Evolutionary conservation across 30 jellyfish, hydroid and myxozoan species (phyloP), one percentile per base, ranked within the genome.

Genomic region (Pseudorhiza aurosa): DNA sequence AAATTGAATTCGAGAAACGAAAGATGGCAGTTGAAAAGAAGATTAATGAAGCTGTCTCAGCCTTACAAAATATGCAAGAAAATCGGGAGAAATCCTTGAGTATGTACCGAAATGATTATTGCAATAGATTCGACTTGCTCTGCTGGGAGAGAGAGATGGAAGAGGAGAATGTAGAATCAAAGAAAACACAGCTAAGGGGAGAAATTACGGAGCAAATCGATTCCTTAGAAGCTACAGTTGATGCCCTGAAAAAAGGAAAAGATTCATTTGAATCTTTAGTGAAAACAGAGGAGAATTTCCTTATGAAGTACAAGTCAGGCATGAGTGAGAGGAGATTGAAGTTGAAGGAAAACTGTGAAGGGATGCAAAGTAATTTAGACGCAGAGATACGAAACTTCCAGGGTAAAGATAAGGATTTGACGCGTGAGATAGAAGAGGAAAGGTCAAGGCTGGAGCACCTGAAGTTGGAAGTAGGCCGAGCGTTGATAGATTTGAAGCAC

Each of bases 81-180:
- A 31, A 46, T 0, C 82, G 91, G 77, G 97, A 91, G 29, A 64
- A 65, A 33, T 89, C 83, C 3, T 65, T 93, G 64, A 65, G 90
- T 71, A 67, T 65, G 46, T 83, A 75, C 47, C 79, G 71, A 62
- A 81, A 76, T 14, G 95, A 86, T 55, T 81, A 60, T 71, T 47
- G 76, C 30, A 86, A 72, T 46, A 36, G 97, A 21, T 93, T 88
- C 64, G 95, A 82, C 29, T 87, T 93, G 82, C 56, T 93, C 17
- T 43, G 90, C 26, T 87, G 96, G 96, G 99, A 93, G 72, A 71
- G 95, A 37, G 94, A 82, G 21, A 58, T 44, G 43, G 88, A 60
- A 10, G 88, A 75, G 39, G 90, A 72, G 72, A 82, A 86, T 30
- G 36, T 35, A 14, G 82, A 67, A 30, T 43, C 49, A 18, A 82